These are phyloP conservation scores for Pelosia muscerda DNA, from an alignment of 2,888 invertebrate species.

Conservation along the genomic window DNA sequence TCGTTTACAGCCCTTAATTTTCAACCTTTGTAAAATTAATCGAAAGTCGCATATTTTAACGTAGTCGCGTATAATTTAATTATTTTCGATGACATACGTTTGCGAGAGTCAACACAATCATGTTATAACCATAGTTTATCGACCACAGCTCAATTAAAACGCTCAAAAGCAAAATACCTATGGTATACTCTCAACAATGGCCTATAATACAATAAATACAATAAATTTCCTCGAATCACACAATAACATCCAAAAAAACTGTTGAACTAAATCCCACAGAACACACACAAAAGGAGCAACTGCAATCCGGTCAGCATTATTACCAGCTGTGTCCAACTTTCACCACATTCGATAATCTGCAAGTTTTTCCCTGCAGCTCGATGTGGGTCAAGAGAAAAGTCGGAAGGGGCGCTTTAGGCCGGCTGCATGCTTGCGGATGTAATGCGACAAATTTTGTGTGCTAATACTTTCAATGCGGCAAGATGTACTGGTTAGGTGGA, in stretches of 20 bases:
- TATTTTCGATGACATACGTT: too few relatives aligned
- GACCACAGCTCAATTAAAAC: too few relatives aligned
- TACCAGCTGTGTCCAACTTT: conserved; percentile 59
- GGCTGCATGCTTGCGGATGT: conserved; percentile 38
- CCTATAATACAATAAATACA: too few relatives aligned
- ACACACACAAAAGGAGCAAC: conserved; percentile 18
- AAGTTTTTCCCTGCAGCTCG: conserved; percentile 67
- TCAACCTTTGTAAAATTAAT: too few relatives aligned
- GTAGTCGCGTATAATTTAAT: too few relatives aligned
- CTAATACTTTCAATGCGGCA: neutral
- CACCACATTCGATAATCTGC: conserved; percentile 76
- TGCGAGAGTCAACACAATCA: too few relatives aligned
- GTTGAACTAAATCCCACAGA: neutral
- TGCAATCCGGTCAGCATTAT: conserved; percentile 55
- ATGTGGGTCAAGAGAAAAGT: conserved; percentile 77
- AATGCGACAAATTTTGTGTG: conserved; percentile 20
- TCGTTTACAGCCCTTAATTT: too few relatives aligned
- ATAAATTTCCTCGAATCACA: too few relatives aligned
- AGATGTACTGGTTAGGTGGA: neutral
- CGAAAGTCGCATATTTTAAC: too few relatives aligned
- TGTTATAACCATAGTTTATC: too few relatives aligned
- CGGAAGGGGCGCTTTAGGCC: conserved; percentile 55
- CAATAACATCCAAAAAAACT: neutral
- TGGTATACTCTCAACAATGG: too few relatives aligned
- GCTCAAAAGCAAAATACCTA: too few relatives aligned